Base-by-base conservation (phyloP, 2,797 vertebrate species). In the Florisuga fusca region DNA sequence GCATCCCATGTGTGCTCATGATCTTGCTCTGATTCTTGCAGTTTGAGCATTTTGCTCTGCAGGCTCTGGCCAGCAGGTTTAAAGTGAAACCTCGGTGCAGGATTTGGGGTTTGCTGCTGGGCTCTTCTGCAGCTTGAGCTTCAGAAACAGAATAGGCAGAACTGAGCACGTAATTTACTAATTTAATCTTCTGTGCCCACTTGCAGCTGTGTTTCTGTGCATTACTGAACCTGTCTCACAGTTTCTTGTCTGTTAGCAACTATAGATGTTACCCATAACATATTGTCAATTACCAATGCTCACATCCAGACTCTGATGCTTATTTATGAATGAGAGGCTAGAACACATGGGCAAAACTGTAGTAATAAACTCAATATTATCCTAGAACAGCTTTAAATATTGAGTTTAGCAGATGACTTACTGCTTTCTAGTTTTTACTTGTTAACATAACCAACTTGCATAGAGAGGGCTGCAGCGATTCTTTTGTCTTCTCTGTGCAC, bases 1-100 rank as follows among this genome's bases (percentile, higher is more conserved):
- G 43, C 38, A 83, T 36, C 13, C n/a, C 31, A 12, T 1, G 3
- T 31, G 26, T 25, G 34, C 58, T 45, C 0, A 0, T 75, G 57
- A 38, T 76, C 33, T 53, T 29, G 16, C 41, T 74, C 77, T 51
- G 51, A 31, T 15, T 53, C 26, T 36, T 0, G 0, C 11, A 59
- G 33, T 4, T 2, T 8, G 3, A 12, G 34, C 61, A 9, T n/a
- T n/a, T 29, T 50, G 31, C 29, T 61, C 23, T 15, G 6, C 8
- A 41, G 23, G 5, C 26, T 19, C 33, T 23, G 29, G 8, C 21
- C 33, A 1, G 4, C 14, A 5, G 0, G 4, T 26, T 53, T 57
- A 10, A 87, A 71, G 68, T 2, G 31, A 89, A 57, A 33, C 29
- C 15, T 63, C 9, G 2, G 46, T 0, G 0, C 45, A 67, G 63